Evolutionary conservation across 2,888 invertebrate genomes (phyloP).

Genomic region (Didymodactylos carnosus): DNA sequence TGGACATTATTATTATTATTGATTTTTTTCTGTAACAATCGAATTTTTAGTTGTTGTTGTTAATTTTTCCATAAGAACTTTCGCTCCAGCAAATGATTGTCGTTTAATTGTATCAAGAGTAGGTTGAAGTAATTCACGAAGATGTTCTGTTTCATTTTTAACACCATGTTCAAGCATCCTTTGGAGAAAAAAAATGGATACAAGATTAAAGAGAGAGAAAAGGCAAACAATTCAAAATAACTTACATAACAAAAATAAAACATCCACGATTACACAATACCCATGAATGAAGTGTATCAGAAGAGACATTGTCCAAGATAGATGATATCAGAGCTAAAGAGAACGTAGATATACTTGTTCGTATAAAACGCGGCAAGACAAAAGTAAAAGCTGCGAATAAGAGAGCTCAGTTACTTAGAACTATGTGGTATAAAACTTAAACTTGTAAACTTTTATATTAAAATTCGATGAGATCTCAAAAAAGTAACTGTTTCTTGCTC

Average conservation of each 20-base stretch:
- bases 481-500: neutral
- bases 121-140: slow-evolving; percentile 1
- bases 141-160: neutral
- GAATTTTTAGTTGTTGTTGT: too few relatives aligned
- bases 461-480: too few relatives aligned
- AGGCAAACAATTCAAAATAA: neutral
- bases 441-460: too few relatives aligned
- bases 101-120: neutral
- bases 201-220: neutral
- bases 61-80: slow-evolving; percentile 9
- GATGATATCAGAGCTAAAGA: slow-evolving; percentile 28
- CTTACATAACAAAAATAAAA: slow-evolving; percentile 23
- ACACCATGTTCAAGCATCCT: slow-evolving; percentile 5
- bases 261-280: slow-evolving; percentile 32
- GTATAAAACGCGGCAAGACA: too few relatives aligned
- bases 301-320: slow-evolving; percentile 23
- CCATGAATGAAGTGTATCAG: slow-evolving; percentile 28
- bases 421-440: too few relatives aligned
- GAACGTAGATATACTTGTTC: too few relatives aligned
- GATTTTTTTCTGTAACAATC: too few relatives aligned
- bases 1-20: too few relatives aligned
- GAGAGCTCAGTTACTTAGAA: too few relatives aligned
- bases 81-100: neutral
- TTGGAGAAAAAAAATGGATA: neutral
- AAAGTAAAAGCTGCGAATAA: too few relatives aligned